Conservation (phyloP, 2,797 vertebrate species). For the Platalea minor region DNA sequence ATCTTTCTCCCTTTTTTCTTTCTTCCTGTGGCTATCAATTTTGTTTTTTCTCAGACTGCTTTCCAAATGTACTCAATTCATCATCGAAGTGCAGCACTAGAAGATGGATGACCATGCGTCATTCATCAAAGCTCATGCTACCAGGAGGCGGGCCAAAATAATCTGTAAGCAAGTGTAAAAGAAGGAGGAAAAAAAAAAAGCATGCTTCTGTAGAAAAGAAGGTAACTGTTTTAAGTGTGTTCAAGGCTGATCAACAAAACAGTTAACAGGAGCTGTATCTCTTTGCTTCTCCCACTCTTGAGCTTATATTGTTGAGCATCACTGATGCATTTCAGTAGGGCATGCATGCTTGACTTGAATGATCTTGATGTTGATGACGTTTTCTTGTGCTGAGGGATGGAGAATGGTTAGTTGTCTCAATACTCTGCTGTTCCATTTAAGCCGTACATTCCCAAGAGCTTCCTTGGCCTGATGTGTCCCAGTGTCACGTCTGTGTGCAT, state of each 20-base stretch:
- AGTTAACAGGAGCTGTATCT: not conserved
- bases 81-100: not conserved
- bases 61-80: slow-evolving; percentile 46
- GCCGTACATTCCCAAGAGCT: fast-evolving
- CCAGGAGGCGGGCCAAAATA: slow-evolving; percentile 26
- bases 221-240: not conserved
- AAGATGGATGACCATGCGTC: slow-evolving; percentile 49
- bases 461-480: not conserved
- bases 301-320: not conserved
- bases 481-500: not conserved
- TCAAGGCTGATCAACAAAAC: not conserved
- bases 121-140: slow-evolving; percentile 33
- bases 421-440: not conserved
- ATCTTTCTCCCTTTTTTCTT: not conserved
- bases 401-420: not conserved
- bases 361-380: not conserved
- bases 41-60: slow-evolving; percentile 3
- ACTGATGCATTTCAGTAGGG: not conserved
- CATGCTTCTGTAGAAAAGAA: not conserved
- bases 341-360: too few relatives aligned
- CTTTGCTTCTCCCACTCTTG: not conserved
- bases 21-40: slow-evolving; percentile 25
- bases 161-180: slow-evolving; percentile 36
- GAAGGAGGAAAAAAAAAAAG: not conserved
- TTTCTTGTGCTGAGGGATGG: not conserved